Evolutionary conservation across 2,888 invertebrate species (phyloP).

Genomic region (Rhabditophanes sp.): DNA sequence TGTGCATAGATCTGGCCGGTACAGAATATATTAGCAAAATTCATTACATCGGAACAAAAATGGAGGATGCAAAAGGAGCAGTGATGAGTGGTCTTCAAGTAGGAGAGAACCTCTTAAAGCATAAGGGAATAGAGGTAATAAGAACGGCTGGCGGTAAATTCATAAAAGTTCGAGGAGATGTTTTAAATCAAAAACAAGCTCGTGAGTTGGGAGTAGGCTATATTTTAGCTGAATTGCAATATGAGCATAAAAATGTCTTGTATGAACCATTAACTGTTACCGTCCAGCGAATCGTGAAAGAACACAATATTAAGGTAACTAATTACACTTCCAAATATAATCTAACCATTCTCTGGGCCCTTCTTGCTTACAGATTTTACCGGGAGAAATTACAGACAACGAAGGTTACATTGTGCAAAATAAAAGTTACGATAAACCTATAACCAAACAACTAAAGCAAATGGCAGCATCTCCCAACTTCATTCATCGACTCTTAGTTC

Average conservation of each 20-base stretch:
- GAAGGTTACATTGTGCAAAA: constrained; percentile 40
- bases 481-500: constrained; percentile 16
- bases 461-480: constrained; percentile 12
- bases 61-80: constrained; percentile 43
- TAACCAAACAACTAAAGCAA: constrained; percentile 8
- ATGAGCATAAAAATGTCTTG: constrained; percentile 38
- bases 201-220: constrained; percentile 32
- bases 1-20: constrained; percentile 44
- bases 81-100: constrained; percentile 40
- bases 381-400: constrained; percentile 36
- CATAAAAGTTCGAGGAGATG: constrained; percentile 34
- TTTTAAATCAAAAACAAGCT: constrained; percentile 30
- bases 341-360: background rate
- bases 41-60: constrained; percentile 41
- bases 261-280: constrained; percentile 39
- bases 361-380: constrained; percentile 26
- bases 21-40: constrained; percentile 43
- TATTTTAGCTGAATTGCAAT: constrained; percentile 26
- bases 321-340: no score
- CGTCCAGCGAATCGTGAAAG: constrained; percentile 33
- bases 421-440: constrained; percentile 25
- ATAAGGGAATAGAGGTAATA: constrained; percentile 41
- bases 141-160: constrained; percentile 42
- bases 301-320: constrained; percentile 40
- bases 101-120: constrained; percentile 40